phyloP scores from a whole-genome alignment of 1,140 invertebrate species.

The Chironomus tepperi region DNA sequence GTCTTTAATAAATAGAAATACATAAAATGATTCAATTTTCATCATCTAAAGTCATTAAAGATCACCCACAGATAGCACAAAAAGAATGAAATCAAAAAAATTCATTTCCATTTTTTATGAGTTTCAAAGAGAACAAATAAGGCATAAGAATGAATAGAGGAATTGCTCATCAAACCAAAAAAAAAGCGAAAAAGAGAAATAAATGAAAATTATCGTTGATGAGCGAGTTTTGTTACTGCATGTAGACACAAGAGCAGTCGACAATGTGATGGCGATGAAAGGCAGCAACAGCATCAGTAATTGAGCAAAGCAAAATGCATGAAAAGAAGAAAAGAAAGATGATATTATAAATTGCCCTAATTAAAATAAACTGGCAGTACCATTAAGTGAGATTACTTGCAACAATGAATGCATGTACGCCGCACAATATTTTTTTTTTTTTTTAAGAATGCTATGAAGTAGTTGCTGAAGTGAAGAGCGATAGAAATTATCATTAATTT shows the following conservation, averaged over 20 bases:
- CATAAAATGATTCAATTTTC: neutral
- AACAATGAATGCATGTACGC: constrained; percentile 7
- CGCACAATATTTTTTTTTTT: neutral
- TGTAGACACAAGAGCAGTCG: neutral
- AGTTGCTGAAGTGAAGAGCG: neutral
- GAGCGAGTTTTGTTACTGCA: no score
- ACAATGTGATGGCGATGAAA: neutral
- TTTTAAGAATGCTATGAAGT: neutral
- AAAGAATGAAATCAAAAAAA: no score
- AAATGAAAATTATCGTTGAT: no score
- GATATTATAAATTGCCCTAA: constrained; percentile 22
- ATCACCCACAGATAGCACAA: neutral
- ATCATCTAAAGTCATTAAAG: neutral
- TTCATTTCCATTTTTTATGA: no score
- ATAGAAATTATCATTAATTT: constrained; percentile 15
- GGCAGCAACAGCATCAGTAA: neutral
- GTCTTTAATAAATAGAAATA: no score
- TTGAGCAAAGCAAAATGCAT: neutral
- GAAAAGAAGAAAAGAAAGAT: neutral
- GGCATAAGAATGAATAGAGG: no score
- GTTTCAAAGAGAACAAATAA: no score
- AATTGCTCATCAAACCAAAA: no score
- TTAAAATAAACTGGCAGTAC: constrained; percentile 18
- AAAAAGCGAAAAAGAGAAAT: no score
- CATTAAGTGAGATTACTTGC: constrained; percentile 7